Evolutionary conservation across 2,888 invertebrate species (phyloP).

Genomic region (Petrophora chlorosata): DNA sequence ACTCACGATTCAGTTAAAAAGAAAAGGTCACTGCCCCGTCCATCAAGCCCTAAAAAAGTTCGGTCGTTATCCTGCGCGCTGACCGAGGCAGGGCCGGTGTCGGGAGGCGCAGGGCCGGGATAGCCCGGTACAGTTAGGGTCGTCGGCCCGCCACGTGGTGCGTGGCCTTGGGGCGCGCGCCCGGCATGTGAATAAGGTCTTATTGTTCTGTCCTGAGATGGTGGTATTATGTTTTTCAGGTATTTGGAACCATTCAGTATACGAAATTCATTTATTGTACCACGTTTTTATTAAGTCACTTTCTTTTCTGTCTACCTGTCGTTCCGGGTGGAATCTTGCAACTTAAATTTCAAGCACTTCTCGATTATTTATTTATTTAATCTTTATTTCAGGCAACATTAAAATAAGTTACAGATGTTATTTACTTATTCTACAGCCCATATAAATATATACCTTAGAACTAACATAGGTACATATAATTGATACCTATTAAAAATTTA

Average conservation of each 20-base stretch:
- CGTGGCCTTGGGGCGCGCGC: constrained; percentile 30
- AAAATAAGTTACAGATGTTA: no score
- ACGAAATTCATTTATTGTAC: neutral
- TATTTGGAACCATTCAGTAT: neutral
- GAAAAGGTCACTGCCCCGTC: constrained; percentile 8
- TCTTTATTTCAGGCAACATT: no score
- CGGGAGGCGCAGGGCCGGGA: constrained; percentile 22
- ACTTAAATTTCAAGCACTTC: no score
- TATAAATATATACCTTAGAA: no score
- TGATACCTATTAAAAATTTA: no score
- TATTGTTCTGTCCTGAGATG: constrained; percentile 5
- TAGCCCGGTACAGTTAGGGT: constrained; percentile 39
- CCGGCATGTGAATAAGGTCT: constrained; percentile 18
- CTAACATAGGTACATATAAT: no score
- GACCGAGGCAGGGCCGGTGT: neutral
- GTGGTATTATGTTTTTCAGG: constrained; percentile 9
- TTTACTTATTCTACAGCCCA: no score
- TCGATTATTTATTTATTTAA: no score
- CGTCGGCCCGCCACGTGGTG: constrained; percentile 35
- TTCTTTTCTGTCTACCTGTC: no score
- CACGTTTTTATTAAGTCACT: no score
- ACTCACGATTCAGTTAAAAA: no score
- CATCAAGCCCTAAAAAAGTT: neutral
- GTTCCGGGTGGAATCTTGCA: no score
- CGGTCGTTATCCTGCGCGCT: constrained; percentile 6